A percentile compares a stretch with the other conserved stretches of the same genome.
phyloP scores from a whole-genome alignment of 2,888 invertebrate species.

The Tiliacea aurago region DNA sequence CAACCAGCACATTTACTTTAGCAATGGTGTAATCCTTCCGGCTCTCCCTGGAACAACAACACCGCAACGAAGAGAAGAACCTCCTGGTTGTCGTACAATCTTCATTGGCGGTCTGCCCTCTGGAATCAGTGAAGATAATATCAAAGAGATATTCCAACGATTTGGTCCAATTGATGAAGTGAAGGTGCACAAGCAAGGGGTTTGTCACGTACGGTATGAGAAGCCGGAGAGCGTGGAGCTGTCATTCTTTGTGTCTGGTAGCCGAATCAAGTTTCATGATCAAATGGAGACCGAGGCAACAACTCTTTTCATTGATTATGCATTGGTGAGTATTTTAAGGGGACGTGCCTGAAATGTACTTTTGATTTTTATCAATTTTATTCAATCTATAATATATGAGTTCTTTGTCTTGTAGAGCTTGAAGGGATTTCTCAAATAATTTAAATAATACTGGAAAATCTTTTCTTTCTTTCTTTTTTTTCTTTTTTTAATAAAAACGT shows the following conservation, averaged over 20 bases:
- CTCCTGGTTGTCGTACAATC: slow-evolving; percentile 97
- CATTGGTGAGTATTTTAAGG: slow-evolving; percentile 82
- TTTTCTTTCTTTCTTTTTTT: too few species aligned
- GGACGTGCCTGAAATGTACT: fast-evolving
- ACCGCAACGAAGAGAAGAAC: slow-evolving; percentile 95
- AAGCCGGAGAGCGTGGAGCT: slow-evolving; percentile 95
- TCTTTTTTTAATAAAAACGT: too few species aligned
- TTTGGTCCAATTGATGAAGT: slow-evolving; percentile 88
- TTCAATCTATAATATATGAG: too few species aligned
- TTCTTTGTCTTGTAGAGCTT: not conserved
- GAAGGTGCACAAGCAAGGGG: slow-evolving; percentile 96
- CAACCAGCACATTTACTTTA: slow-evolving; percentile 87
- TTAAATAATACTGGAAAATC: not conserved
- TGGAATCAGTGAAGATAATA: slow-evolving; percentile 94
- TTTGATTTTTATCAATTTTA: not conserved
- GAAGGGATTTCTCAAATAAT: too few species aligned
- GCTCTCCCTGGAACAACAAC: slow-evolving; percentile 95
- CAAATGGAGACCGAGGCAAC: slow-evolving; percentile 93
- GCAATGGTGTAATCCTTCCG: slow-evolving; percentile 95
- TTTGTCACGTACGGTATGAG: slow-evolving; percentile 97
- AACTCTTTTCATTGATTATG: slow-evolving; percentile 97
- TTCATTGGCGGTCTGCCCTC: slow-evolving; percentile 98
- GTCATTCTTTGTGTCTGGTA: slow-evolving; percentile 95
- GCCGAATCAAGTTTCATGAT: slow-evolving; percentile 93
- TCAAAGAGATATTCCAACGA: slow-evolving; percentile 95